phyloP scores from a whole-genome alignment of 2,888 invertebrate species.

The Cantharis flavilabris region DNA sequence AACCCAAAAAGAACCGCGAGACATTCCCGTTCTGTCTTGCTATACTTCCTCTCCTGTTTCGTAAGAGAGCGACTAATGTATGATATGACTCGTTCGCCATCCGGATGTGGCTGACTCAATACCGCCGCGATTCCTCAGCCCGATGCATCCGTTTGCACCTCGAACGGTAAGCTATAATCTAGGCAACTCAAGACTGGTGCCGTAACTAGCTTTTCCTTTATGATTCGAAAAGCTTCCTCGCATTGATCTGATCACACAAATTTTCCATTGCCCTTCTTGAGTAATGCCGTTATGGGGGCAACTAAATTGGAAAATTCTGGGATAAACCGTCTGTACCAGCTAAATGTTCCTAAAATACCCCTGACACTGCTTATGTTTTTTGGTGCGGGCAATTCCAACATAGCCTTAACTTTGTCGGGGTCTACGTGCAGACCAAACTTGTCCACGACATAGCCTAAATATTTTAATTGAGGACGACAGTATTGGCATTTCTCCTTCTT shows the following conservation, averaged over 20 bases:
- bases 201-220: background rate
- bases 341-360: background rate
- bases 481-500: background rate
- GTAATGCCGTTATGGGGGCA: background rate
- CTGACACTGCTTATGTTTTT: background rate
- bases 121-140: background rate
- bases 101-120: too few relatives aligned
- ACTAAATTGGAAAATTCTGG: background rate
- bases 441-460: conserved; percentile 11
- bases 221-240: background rate
- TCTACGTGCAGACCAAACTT: background rate
- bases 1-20: conserved; percentile 25
- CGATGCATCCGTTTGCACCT: background rate
- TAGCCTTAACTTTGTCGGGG: conserved; percentile 14
- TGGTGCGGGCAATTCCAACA: background rate
- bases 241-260: background rate
- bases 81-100: conserved; percentile 12
- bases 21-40: conserved; percentile 23
- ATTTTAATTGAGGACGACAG: conserved; percentile 2
- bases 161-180: background rate
- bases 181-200: conserved; percentile 10
- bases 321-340: background rate
- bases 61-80: conserved; percentile 23
- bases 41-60: conserved; percentile 12
- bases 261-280: background rate